Conservation (phyloP, 2,113 vertebrate genomes). For the Festucalex cinctus region DNA sequence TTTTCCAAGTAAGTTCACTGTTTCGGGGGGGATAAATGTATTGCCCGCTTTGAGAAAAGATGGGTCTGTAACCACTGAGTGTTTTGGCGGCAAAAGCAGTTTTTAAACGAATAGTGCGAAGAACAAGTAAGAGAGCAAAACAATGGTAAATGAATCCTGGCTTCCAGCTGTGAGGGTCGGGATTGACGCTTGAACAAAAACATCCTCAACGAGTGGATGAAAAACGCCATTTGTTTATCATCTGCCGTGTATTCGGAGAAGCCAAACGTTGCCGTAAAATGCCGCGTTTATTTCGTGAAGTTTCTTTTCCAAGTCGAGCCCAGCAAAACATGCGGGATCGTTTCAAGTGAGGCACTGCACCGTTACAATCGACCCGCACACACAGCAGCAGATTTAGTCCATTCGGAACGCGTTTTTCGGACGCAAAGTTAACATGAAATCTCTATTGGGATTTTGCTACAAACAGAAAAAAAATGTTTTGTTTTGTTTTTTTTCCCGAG, state of each 20-base stretch:
- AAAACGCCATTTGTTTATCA: slow-evolving; percentile 19
- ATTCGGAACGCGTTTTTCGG: slow-evolving; percentile 37
- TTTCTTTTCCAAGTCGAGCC: slow-evolving; percentile 56
- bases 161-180: slow-evolving; percentile 78
- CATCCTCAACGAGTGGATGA: slow-evolving; percentile 20
- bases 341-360: slow-evolving; percentile 60
- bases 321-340: slow-evolving; percentile 59
- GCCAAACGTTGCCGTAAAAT: slow-evolving; percentile 5
- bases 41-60: slow-evolving; percentile 12
- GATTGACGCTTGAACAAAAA: slow-evolving; percentile 72
- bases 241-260: neutral
- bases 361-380: slow-evolving; percentile 62
- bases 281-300: slow-evolving; percentile 36
- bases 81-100: slow-evolving; percentile 30
- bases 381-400: neutral
- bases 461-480: neutral
- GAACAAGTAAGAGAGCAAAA: slow-evolving; percentile 70
- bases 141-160: slow-evolving; percentile 76
- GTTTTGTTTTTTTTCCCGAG: neutral
- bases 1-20: slow-evolving; percentile 82
- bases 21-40: neutral
- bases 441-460: neutral
- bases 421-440: slow-evolving; percentile 34
- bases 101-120: slow-evolving; percentile 55
- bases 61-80: neutral